phyloP scores from a whole-genome alignment of 2,113 vertebrate genomes.

The Campylorhamphus procurvoides region DNA sequence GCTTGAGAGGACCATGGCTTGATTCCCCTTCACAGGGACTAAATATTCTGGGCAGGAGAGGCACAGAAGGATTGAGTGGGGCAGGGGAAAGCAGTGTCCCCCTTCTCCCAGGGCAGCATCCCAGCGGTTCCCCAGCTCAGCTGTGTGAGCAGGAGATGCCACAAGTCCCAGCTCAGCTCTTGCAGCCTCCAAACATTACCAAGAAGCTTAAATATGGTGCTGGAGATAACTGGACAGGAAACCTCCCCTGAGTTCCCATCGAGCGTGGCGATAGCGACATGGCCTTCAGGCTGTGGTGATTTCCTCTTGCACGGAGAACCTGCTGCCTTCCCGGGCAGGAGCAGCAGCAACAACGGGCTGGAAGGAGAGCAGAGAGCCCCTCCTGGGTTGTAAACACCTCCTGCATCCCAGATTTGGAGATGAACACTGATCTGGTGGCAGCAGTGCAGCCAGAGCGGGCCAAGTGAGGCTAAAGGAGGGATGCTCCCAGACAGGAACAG shows the following conservation, averaged over 20 bases:
- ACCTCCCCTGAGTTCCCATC: neutral
- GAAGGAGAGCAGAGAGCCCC: neutral
- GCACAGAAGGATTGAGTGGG: neutral
- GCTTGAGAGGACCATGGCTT: neutral
- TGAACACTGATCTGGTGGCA: fast-evolving
- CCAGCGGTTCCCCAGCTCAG: neutral
- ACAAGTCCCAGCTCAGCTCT: neutral
- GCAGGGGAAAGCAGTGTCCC: neutral
- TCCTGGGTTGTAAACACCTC: neutral
- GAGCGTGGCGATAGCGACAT: neutral
- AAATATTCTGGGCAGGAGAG: neutral
- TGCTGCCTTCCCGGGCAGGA: neutral
- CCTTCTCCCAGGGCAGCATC: neutral
- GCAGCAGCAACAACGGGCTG: neutral
- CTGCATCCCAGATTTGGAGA: neutral
- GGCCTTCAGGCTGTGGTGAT: fast-evolving
- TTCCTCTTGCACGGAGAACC: neutral
- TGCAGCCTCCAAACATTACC: neutral
- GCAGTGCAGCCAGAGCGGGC: neutral
- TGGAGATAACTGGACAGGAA: constrained; percentile 37
- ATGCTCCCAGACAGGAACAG: neutral
- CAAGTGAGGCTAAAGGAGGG: neutral
- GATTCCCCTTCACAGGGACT: neutral
- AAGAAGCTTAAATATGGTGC: neutral
- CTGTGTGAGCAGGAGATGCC: neutral